phyloP scores from a whole-genome alignment of 2,888 invertebrate genomes.

The Seira musarum region DNA sequence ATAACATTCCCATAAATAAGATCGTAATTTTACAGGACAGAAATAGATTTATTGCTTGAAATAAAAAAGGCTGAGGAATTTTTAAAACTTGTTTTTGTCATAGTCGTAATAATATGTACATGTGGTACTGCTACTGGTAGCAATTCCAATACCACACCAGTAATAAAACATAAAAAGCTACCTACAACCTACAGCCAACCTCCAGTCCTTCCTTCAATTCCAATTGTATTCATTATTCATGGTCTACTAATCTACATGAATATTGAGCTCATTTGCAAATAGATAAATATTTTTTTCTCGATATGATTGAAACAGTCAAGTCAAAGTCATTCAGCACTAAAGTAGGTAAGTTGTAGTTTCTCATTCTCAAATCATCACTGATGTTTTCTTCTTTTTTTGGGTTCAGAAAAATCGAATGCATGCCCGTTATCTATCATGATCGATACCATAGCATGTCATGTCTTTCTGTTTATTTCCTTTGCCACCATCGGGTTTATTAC shows the following conservation, averaged over 20 bases:
- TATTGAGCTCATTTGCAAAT: not conserved
- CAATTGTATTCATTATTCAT: not conserved
- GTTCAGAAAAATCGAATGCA: not conserved
- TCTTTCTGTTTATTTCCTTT: not conserved
- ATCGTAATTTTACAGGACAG: not conserved
- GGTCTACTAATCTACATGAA: not conserved
- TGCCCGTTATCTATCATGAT: no score
- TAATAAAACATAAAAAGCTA: not conserved
- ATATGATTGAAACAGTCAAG: not conserved
- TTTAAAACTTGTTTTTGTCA: not conserved
- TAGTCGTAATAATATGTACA: not conserved
- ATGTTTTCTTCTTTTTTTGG: not conserved
- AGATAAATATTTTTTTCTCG: not conserved
- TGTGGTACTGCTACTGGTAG: no score
- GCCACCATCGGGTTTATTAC: not conserved
- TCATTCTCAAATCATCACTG: not conserved
- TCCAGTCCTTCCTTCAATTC: not conserved
- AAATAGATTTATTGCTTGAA: not conserved
- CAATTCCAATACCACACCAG: no score
- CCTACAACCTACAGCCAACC: not conserved
- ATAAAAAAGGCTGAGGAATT: not conserved
- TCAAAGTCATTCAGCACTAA: no score
- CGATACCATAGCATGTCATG: not conserved
- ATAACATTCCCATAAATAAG: not conserved
- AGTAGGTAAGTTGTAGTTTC: no score